phyloP scores from a whole-genome alignment of 2,797 vertebrate species.

The Cryptoprocta ferox region DNA sequence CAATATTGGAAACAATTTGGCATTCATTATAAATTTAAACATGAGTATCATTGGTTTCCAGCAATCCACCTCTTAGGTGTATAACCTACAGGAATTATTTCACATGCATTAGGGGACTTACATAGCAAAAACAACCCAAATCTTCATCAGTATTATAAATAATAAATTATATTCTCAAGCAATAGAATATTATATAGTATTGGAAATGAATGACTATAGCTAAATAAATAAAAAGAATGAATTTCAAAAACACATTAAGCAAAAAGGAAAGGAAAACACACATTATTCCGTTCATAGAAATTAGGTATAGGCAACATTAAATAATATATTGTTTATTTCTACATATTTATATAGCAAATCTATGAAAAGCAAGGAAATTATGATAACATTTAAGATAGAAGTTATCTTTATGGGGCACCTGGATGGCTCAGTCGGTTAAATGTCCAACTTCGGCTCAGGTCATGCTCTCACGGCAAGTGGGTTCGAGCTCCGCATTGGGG shows the following conservation, averaged over 20 bases:
- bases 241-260: neutral
- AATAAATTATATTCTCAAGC: neutral
- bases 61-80: neutral
- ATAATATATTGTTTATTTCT: neutral
- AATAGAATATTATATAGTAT: neutral
- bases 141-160: neutral
- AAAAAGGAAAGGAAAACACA: neutral
- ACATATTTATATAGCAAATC: neutral
- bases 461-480: too few relatives aligned
- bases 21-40: neutral
- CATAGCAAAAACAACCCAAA: neutral
- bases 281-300: neutral
- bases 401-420: neutral
- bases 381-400: neutral
- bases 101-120: neutral
- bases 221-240: neutral
- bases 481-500: too few relatives aligned
- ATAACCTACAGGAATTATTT: neutral
- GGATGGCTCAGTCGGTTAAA: too few relatives aligned
- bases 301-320: neutral
- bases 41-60: neutral
- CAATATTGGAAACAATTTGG: neutral
- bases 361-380: neutral
- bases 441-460: too few relatives aligned
- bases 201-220: neutral